Evolutionary conservation across 2,113 vertebrate genomes (phyloP).

Genomic region (Eolophus roseicapilla): DNA sequence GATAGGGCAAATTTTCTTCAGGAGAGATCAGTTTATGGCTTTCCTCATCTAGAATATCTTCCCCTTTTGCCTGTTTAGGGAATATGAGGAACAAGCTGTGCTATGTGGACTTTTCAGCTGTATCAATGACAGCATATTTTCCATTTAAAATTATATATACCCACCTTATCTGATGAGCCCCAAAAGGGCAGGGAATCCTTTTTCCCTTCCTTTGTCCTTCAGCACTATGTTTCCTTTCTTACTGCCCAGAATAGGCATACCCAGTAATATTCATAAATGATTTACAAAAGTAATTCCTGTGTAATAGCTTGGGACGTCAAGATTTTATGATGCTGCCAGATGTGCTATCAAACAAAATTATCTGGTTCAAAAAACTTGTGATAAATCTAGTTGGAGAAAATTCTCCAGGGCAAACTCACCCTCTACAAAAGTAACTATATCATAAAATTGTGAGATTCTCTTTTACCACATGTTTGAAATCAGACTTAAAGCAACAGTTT

Average conservation of each 20-base stretch:
- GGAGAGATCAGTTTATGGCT: background rate
- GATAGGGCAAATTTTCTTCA: background rate
- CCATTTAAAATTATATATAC: constrained; percentile 59
- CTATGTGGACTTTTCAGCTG: constrained; percentile 42
- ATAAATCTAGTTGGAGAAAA: constrained; percentile 67
- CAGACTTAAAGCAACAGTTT: constrained; percentile 42
- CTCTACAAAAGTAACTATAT: constrained; percentile 11
- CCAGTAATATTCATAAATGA: constrained; percentile 77
- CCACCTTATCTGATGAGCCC: constrained; percentile 25
- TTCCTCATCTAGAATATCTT: background rate
- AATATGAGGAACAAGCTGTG: constrained; percentile 21
- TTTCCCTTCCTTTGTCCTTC: constrained; percentile 66
- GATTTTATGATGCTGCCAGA: constrained; percentile 79
- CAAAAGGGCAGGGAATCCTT: constrained; percentile 28
- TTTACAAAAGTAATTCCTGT: constrained; percentile 77
- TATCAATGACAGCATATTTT: constrained; percentile 54
- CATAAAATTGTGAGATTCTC: constrained; percentile 42
- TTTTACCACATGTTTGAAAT: constrained; percentile 33
- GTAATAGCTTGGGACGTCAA: constrained; percentile 70
- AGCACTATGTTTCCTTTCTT: constrained; percentile 10
- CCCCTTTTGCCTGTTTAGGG: background rate
- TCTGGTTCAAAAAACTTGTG: constrained; percentile 73
- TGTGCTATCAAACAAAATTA: constrained; percentile 77
- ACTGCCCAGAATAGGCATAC: constrained; percentile 60
- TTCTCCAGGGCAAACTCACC: constrained; percentile 46